phyloP scores from a whole-genome alignment of 1,140 invertebrate genomes.

The Drosophila pruinosa region DNA sequence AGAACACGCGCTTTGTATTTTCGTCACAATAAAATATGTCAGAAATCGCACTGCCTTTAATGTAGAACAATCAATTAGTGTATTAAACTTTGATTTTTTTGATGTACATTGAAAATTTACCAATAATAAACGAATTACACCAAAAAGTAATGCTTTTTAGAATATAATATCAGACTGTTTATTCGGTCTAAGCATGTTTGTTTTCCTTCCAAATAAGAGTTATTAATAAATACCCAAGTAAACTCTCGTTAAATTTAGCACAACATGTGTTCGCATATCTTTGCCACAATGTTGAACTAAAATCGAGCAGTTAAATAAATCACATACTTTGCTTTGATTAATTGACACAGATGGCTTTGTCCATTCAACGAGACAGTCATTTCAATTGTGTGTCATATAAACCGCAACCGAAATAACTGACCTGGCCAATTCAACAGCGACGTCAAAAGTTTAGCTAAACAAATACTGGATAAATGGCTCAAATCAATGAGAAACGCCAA shows the following conservation, averaged over 20 bases:
- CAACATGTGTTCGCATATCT: neutral
- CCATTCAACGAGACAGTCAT: constrained; percentile 13
- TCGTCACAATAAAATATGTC: no score
- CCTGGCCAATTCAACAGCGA: constrained; percentile 48
- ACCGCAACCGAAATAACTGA: constrained; percentile 48
- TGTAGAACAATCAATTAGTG: no score
- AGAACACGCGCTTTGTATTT: constrained; percentile 9
- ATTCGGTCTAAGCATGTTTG: no score
- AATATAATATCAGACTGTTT: no score
- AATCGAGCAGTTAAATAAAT: constrained; percentile 12
- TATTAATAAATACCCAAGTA: no score
- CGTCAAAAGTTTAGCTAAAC: neutral
- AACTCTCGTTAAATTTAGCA: neutral
- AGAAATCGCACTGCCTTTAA: no score
- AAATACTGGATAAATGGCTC: constrained; percentile 33
- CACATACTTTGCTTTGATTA: constrained; percentile 30
- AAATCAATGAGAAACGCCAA: constrained; percentile 46
- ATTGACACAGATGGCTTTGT: constrained; percentile 49
- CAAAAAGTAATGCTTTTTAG: no score
- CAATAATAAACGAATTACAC: no score
- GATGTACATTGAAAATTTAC: no score
- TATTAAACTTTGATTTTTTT: no score
- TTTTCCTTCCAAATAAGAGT: no score
- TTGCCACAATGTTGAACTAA: constrained; percentile 3
- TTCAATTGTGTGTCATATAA: constrained; percentile 10